Conservation (phyloP, 2,113 vertebrate genomes). For the Cottus gobio region DNA sequence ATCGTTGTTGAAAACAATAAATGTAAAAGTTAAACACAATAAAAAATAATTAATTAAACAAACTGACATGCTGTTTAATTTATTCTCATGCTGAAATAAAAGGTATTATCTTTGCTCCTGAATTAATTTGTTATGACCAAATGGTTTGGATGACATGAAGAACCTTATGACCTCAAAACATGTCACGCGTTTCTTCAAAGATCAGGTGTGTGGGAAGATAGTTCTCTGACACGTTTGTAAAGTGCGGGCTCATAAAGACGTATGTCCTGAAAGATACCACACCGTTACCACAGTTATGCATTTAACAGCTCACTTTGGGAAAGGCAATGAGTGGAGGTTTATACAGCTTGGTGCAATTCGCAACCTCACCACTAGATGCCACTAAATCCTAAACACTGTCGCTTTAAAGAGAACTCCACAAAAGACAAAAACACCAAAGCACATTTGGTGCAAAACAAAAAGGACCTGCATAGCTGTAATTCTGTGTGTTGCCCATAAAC, state of each 20-base stretch:
- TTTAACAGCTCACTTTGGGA: neutral
- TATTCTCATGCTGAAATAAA: too few species aligned
- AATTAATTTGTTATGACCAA: too few species aligned
- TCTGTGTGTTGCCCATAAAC: neutral
- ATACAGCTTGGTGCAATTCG: neutral
- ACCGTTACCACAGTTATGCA: neutral
- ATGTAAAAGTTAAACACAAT: neutral
- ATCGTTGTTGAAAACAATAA: too few species aligned
- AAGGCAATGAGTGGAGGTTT: neutral
- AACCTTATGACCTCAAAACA: too few species aligned
- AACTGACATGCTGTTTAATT: too few species aligned
- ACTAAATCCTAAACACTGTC: neutral
- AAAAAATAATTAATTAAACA: neutral
- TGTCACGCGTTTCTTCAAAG: too few species aligned
- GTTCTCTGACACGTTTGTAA: neutral
- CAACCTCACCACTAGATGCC: neutral
- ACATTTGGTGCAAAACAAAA: neutral
- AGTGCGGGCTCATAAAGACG: neutral
- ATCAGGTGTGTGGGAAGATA: too few species aligned
- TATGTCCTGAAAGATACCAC: neutral
- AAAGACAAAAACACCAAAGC: neutral
- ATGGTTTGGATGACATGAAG: too few species aligned
- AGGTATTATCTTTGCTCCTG: too few species aligned
- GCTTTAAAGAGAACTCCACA: too few species aligned
- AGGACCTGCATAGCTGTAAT: neutral